Evolutionary conservation across 2,113 vertebrate genomes (phyloP).

Genomic region (Pipra filicauda): DNA sequence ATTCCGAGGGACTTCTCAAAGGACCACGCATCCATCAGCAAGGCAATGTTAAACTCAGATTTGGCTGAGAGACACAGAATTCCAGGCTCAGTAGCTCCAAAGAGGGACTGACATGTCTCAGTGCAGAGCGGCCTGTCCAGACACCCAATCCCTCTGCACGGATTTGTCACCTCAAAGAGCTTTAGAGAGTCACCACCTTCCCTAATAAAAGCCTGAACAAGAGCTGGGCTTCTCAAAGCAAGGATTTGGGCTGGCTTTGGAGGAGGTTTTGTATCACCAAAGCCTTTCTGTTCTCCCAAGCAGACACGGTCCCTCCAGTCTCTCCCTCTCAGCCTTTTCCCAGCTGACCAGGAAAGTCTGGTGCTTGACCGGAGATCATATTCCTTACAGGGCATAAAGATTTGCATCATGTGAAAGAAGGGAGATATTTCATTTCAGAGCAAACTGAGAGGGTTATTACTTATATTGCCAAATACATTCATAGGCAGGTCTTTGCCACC

Average conservation of each 20-base stretch:
- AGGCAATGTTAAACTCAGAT: not conserved
- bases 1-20: not conserved
- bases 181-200: not conserved
- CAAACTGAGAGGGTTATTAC: not conserved
- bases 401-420: not conserved
- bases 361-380: not conserved
- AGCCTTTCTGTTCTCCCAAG: not conserved
- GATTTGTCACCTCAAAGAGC: not conserved
- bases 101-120: fast-evolving
- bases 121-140: not conserved
- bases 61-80: not conserved
- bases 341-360: not conserved
- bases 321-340: not conserved
- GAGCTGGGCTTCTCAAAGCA: not conserved
- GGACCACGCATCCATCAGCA: not conserved
- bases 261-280: not conserved
- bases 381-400: not conserved
- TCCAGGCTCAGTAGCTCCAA: not conserved
- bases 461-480: not conserved
- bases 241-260: not conserved
- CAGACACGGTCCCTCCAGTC: not conserved
- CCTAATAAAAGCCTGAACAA: not conserved
- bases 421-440: not conserved
- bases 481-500: not conserved
- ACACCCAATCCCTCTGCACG: not conserved